These are phyloP conservation scores for Orius insidiosus DNA, from an alignment of 1,140 invertebrate species.

Conservation along the genomic window DNA sequence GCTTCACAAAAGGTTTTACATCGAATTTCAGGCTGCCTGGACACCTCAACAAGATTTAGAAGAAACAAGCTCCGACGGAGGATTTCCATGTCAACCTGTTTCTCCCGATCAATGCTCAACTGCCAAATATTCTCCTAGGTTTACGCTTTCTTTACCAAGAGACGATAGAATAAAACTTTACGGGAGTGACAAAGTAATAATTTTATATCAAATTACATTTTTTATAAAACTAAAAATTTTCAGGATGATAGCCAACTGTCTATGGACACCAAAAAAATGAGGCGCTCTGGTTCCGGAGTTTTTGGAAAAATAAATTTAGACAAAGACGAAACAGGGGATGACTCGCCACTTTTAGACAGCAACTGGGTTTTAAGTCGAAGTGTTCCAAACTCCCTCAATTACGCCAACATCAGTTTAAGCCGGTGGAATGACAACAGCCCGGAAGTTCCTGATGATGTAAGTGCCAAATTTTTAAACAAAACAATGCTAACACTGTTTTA, in stretches of 20 bases:
- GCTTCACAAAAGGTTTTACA: background rate
- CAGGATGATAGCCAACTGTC: too few species aligned
- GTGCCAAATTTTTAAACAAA: conserved; percentile 3
- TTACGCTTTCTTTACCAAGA: conserved; percentile 50
- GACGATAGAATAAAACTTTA: conserved; percentile 28
- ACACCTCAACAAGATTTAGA: conserved; percentile 65
- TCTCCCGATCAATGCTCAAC: conserved; percentile 22
- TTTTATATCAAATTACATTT: too few species aligned
- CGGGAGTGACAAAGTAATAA: too few species aligned
- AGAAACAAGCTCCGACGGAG: conserved; percentile 47
- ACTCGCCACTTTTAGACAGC: conserved; percentile 27
- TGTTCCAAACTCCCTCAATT: conserved; percentile 52
- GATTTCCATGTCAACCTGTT: conserved; percentile 27
- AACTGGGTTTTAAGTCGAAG: conserved; percentile 64
- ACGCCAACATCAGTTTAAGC: conserved; percentile 13
- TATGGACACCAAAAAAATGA: conserved; percentile 33
- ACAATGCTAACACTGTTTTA: too few species aligned
- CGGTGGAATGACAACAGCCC: conserved; percentile 16
- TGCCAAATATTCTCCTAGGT: conserved; percentile 43
- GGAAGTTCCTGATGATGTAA: background rate
- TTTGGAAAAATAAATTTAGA: conserved; percentile 32
- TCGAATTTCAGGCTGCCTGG: conserved; percentile 34
- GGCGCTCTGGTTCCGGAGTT: conserved; percentile 47
- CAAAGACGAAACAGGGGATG: conserved; percentile 24
- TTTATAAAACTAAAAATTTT: too few species aligned